Evolutionary conservation across 2,888 invertebrate genomes (phyloP).

Genomic region (Mylabris sibirica): DNA sequence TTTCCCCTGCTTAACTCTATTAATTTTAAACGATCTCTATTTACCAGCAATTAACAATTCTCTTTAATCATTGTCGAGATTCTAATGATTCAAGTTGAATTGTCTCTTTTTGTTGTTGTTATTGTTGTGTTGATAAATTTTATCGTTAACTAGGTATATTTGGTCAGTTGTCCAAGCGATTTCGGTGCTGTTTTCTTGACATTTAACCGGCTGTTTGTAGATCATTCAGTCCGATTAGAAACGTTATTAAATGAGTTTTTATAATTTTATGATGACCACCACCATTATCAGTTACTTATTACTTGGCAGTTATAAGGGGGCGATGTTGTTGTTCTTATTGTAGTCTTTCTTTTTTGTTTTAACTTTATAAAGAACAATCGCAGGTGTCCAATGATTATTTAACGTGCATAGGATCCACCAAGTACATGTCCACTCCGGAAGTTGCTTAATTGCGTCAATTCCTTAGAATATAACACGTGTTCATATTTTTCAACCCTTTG

Average conservation of each 20-base stretch:
- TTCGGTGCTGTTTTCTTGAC: neutral
- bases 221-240: slow-evolving; percentile 2
- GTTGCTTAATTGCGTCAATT: slow-evolving; percentile 57
- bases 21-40: neutral
- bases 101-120: neutral
- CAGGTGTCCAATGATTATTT: slow-evolving; percentile 42
- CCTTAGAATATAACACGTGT: slow-evolving; percentile 50
- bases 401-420: slow-evolving; percentile 50
- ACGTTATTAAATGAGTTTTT: slow-evolving; percentile 13
- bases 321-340: neutral
- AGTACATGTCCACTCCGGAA: slow-evolving; percentile 58
- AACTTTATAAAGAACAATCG: slow-evolving; percentile 25
- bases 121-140: neutral
- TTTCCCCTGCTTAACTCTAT: neutral
- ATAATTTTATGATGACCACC: slow-evolving; percentile 14
- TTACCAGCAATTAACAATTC: slow-evolving; percentile 6
- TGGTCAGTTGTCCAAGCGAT: neutral
- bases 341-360: too few relatives aligned
- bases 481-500: neutral
- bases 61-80: neutral
- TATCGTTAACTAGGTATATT: slow-evolving; percentile 3
- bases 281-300: slow-evolving; percentile 18
- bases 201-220: slow-evolving; percentile 9
- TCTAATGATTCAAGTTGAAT: neutral
- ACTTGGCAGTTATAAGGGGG: slow-evolving; percentile 18